phyloP scores from a whole-genome alignment of 2,113 vertebrate genomes.

The Leptocoma aspasia region DNA sequence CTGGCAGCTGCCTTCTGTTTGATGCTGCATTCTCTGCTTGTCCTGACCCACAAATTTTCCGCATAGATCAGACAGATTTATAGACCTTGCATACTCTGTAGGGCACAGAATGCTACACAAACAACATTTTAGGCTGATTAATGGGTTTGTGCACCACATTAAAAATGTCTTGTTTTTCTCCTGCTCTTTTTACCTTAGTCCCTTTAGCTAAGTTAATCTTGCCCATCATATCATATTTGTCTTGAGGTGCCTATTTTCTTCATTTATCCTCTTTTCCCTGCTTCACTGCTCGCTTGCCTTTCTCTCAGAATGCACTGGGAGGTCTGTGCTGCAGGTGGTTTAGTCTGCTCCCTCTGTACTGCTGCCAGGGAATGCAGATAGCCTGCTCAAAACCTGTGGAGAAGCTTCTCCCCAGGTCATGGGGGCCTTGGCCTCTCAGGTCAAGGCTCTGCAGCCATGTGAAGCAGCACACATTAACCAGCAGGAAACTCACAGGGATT shows the following conservation, averaged over 20 bases:
- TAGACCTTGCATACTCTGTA: not conserved
- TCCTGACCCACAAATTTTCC: not conserved
- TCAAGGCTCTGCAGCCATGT: not conserved
- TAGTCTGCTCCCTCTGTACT: accelerated
- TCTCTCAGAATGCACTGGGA: not conserved
- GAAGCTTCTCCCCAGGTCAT: not conserved
- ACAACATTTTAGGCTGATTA: constrained; percentile 24
- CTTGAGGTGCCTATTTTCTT: not conserved
- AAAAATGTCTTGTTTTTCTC: not conserved
- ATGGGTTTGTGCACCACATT: constrained; percentile 32
- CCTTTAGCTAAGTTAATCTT: constrained; percentile 33
- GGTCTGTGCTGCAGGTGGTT: not conserved
- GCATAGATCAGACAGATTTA: not conserved
- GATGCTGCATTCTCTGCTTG: not conserved
- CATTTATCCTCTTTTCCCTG: constrained; percentile 3
- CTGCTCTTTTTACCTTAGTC: not conserved
- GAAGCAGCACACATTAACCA: not conserved
- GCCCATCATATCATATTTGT: not conserved
- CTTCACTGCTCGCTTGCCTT: not conserved
- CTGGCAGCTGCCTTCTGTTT: not conserved
- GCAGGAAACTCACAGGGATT: not conserved
- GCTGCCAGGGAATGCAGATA: not conserved
- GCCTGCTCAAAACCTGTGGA: not conserved
- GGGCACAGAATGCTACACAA: not conserved
- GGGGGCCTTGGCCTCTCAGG: not conserved